Evolutionary conservation across 53 echinoderm and acorn worm genomes (phyloP), one percentile per base, ranked within the genome.

Genomic region (Echinometra lucunter): DNA sequence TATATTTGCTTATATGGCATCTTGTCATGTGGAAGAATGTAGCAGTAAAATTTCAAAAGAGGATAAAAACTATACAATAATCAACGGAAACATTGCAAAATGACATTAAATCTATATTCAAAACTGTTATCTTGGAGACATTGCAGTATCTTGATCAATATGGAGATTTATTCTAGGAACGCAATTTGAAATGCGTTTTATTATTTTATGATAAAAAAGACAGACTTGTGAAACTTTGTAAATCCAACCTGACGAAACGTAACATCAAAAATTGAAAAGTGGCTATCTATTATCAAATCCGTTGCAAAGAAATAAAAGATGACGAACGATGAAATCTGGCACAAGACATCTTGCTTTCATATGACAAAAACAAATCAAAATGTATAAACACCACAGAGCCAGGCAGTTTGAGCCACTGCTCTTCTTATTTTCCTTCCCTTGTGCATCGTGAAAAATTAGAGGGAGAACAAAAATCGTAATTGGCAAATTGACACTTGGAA

Each of bases 401-500:
- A 21, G 45, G n/a, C 49, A 10, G 85, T 85, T 27, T 42, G 17
- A 10, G 49, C 12, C 44, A 25, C 82, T 12, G 2, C 85, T 49
- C 53, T 47, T 49, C 49, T 49, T 13, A 28, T 45, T 45, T 27
- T 49, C 45, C 25, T 9, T 85, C 49, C 85, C 85, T 49, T 11
- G 49, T 49, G 85, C 85, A 85, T 85, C 85, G 49, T 28, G n/a
- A 49, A 85, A 85, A 47, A 85, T 85, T 47, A 47, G 49, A 85
- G 30, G 49, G 85, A 38, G 3, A 19, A 42, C 38, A 78, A 85
- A 85, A 85, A 85, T 47, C 27, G 63, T 90, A 90, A 90, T 90
- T 90, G 90, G 35, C 45, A 91, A 91, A 91, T 91, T 91, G 91
- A 91, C 91, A 91, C 91, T 91, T 67, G 13, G 69, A 91, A 69